A percentile compares a stretch with the other conserved stretches of the same genome.
Conservation (phyloP, 2,888 invertebrate species). For the Orthonychiurus folsomi region DNA sequence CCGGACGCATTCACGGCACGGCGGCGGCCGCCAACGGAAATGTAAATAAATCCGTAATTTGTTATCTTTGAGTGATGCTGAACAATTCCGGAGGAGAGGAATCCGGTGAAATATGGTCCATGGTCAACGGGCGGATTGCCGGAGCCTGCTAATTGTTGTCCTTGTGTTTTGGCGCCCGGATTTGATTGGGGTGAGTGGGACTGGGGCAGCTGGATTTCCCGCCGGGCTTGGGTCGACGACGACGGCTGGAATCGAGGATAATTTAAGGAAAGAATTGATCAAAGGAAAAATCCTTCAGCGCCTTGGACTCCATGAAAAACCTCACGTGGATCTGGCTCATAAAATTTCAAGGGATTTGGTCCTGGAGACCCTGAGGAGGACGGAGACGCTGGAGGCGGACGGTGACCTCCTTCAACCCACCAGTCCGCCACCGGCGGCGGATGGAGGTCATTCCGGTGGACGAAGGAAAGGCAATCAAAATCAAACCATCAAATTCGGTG, state of each 20-base stretch:
- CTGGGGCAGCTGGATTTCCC: too few species aligned
- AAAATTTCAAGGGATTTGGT: slow-evolving; percentile 39
- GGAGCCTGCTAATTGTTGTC: not conserved
- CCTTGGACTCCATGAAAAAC: slow-evolving; percentile 37
- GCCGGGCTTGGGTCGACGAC: not conserved
- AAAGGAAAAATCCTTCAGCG: slow-evolving; percentile 39
- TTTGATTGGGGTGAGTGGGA: too few species aligned
- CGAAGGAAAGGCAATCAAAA: not conserved
- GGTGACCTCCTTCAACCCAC: not conserved
- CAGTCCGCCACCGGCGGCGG: not conserved
- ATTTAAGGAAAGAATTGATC: slow-evolving; percentile 35
- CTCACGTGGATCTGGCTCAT: slow-evolving; percentile 36
- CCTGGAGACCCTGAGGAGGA: slow-evolving; percentile 37
- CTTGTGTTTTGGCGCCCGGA: not conserved
- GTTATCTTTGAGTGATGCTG: too few species aligned
- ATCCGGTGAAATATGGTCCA: not conserved
- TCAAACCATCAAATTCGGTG: not conserved
- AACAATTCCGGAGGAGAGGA: too few species aligned
- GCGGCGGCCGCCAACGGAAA: too few species aligned
- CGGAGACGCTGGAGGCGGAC: slow-evolving; percentile 27
- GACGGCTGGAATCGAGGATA: slow-evolving; percentile 19
- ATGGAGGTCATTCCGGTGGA: not conserved
- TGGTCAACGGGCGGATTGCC: not conserved
- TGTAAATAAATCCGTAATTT: too few species aligned
- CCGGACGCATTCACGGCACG: too few species aligned